Base-by-base conservation (phyloP, 2,113 vertebrate species). In the Gorsachius goisagi region DNA sequence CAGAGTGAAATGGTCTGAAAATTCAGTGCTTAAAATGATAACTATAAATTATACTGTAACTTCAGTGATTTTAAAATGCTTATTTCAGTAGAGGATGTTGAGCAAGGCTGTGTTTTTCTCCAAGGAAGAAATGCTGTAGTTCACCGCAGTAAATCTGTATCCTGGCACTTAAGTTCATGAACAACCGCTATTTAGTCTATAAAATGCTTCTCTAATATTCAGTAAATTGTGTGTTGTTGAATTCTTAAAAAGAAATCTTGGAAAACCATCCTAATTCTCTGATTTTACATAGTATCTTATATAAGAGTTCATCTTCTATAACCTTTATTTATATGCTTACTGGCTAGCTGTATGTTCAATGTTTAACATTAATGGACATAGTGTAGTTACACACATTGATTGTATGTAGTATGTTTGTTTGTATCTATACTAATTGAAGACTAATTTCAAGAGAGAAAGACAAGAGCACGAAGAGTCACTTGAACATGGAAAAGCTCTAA, bases 1-100 rank as follows among this genome's bases (percentile, higher is more conserved):
- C 69, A 81, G 80, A 92, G 17, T 66, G 74, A 97, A 95, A 94
- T 77, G 50, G 80, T 85, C 71, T 89, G 77, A 95, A 95, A 95
- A 95, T 62, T 82, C 84, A 82, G 50, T 85, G 66, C 66, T 94
- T 94, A 39, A 92, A 93, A 92, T 88, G 80, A 90, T 95, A 95
- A 93, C 69, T 82, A 92, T 91, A 95, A 95, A 93, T 95, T 96
- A 89, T 79, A 66, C 62, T 89, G 58, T 55, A 83, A 95, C 69
- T 87, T 28, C 60, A 68, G 64, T 44, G 30, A 15, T 75, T 94
- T 92, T 66, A 88, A 93, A 97, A 92, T 39, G 45, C 69, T 87
- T 88, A 62, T 85, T 95, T 97, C 95, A 79, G 41, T 50, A 47
- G 23, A 73, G 66, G 37, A 85, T 11, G 6, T 84, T 81, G 64